Percentiles rank a stretch among this genome's conserved stretches.
Conservation (phyloP, 2,113 vertebrate genomes). For the Cairina moschata region DNA sequence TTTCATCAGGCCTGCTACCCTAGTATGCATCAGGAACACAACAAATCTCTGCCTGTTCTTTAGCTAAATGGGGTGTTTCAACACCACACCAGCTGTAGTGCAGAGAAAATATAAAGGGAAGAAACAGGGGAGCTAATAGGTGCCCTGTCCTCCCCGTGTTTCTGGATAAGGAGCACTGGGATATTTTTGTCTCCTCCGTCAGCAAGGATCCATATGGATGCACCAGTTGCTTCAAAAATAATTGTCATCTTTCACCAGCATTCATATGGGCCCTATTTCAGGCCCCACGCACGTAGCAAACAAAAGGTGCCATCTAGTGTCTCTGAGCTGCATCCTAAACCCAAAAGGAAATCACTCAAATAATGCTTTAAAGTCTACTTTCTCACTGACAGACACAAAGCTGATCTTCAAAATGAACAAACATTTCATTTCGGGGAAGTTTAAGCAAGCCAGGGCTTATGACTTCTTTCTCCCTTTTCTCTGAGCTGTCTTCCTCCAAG, state of each 20-base stretch:
- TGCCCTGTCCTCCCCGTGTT: not conserved
- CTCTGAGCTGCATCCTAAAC: constrained; percentile 17
- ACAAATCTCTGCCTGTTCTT: not conserved
- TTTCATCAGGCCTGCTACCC: not conserved
- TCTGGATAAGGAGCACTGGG: not conserved
- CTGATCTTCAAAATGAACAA: not conserved
- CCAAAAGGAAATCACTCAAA: not conserved
- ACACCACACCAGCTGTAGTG: not conserved
- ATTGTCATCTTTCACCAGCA: constrained; percentile 64
- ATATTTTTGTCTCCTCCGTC: constrained; percentile 45
- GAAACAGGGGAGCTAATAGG: not conserved
- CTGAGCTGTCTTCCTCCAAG: not conserved
- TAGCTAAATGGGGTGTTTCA: not conserved
- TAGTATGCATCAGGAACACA: not conserved
- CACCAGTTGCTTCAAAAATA: constrained; percentile 64
- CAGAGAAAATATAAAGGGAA: not conserved
- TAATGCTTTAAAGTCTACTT: constrained; percentile 12
- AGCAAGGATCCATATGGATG: constrained; percentile 57
- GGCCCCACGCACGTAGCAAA: constrained; percentile 42
- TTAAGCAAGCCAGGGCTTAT: not conserved
- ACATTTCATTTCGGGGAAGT: not conserved
- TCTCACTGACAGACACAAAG: not conserved
- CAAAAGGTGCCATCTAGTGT: constrained; percentile 72
- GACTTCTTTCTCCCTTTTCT: not conserved
- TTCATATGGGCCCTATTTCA: constrained; percentile 66